Evolutionary conservation across 2,888 invertebrate species (phyloP).

Genomic region (Quadriops clusia): DNA sequence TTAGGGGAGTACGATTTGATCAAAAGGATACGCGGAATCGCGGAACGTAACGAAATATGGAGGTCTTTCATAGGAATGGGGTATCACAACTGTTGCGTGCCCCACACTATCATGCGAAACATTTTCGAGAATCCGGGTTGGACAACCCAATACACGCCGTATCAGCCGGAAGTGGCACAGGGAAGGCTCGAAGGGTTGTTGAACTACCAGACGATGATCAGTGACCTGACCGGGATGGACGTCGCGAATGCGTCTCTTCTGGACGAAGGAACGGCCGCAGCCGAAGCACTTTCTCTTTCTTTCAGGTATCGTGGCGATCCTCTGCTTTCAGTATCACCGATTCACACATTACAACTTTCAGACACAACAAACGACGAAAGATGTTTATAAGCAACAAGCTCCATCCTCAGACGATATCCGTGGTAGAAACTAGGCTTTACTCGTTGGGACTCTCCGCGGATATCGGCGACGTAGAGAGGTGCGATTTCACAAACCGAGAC

Average conservation of each 20-base stretch:
- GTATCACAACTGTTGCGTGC: constrained; percentile 94
- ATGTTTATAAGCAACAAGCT: constrained; percentile 79
- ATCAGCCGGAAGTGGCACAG: constrained; percentile 97
- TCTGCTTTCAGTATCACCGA: too few relatives aligned
- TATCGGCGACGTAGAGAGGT: constrained; percentile 58
- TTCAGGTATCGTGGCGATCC: constrained; percentile 31
- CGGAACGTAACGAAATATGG: constrained; percentile 86
- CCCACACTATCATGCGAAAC: constrained; percentile 89
- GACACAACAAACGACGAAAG: constrained; percentile 75
- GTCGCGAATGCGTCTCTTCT: constrained; percentile 94
- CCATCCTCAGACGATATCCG: constrained; percentile 94
- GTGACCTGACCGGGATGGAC: constrained; percentile 88
- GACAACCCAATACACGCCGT: constrained; percentile 98
- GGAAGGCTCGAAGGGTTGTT: constrained; percentile 89
- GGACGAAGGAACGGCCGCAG: constrained; percentile 95
- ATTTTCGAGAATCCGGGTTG: constrained; percentile 99
- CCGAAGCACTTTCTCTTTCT: constrained; percentile 88
- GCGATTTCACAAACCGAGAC: constrained; percentile 55
- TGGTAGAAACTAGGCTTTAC: constrained; percentile 81
- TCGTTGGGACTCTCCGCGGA: constrained; percentile 73
- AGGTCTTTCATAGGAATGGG: constrained; percentile 97
- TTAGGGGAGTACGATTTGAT: constrained; percentile 87
- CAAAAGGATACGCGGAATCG: constrained; percentile 61
- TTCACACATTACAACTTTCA: too few relatives aligned
- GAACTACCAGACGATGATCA: constrained; percentile 96